Conservation (phyloP, 2,113 vertebrate genomes). For the Centrocercus urophasianus region DNA sequence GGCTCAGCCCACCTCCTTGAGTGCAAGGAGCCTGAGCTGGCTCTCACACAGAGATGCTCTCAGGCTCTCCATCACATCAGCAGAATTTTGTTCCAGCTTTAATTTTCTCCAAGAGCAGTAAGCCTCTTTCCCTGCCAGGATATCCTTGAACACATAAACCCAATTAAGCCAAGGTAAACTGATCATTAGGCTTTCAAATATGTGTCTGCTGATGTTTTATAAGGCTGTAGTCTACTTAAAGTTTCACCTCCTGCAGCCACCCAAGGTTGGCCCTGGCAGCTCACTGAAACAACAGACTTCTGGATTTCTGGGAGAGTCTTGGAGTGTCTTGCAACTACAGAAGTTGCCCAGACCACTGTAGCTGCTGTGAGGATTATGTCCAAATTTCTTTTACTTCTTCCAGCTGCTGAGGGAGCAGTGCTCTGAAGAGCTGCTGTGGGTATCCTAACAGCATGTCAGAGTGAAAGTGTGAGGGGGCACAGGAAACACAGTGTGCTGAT, state of each 20-base stretch:
- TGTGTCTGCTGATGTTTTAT: slow-evolving; percentile 67
- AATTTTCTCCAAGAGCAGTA: slow-evolving; percentile 54
- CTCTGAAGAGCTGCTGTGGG: not conserved
- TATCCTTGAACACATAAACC: slow-evolving; percentile 66
- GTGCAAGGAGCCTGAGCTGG: not conserved
- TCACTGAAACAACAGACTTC: slow-evolving; percentile 28
- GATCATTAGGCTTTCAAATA: slow-evolving; percentile 71
- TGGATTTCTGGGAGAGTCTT: slow-evolving; percentile 20
- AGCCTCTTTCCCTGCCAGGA: slow-evolving; percentile 33
- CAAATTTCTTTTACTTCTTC: not conserved
- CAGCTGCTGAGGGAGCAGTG: not conserved
- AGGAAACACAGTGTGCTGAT: not conserved
- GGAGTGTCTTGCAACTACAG: not conserved
- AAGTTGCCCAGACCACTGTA: not conserved
- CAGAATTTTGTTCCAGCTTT: slow-evolving; percentile 49
- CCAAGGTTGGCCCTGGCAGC: not conserved
- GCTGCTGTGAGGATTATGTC: not conserved
- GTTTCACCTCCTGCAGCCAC: slow-evolving; percentile 66
- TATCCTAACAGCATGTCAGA: not conserved
- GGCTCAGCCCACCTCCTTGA: not conserved
- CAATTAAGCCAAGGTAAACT: slow-evolving; percentile 64
- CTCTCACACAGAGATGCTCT: not conserved
- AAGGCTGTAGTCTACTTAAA: slow-evolving; percentile 55
- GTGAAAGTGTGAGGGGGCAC: accelerated
- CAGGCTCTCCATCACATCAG: not conserved